Percentiles rank a stretch among this genome's conserved stretches.
These are phyloP conservation scores for Hydropsyche tenuis DNA, from an alignment of 1,140 invertebrate species.

Conservation along the genomic window DNA sequence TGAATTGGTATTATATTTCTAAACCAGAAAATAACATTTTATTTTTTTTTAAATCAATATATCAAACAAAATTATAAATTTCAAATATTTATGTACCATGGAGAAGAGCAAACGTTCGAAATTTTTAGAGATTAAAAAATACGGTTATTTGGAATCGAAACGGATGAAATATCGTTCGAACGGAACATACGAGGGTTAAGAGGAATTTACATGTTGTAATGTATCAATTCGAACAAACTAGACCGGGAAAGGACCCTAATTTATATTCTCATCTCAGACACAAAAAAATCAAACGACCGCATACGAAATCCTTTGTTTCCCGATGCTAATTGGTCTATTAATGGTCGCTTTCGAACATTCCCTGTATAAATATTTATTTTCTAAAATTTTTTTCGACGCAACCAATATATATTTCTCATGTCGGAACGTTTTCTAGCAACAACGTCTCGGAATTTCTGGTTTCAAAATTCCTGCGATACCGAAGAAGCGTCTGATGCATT, in stretches of 20 bases:
- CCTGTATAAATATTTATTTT: not conserved
- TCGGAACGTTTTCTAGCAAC: not conserved
- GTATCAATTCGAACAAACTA: slow-evolving; percentile 29
- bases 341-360: not conserved
- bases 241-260: slow-evolving; percentile 25
- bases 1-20: too few relatives aligned
- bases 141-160: not conserved
- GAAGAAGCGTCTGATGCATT: not conserved
- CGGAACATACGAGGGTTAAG: not conserved
- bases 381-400: not conserved
- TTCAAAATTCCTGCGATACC: not conserved
- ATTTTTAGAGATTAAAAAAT: too few relatives aligned
- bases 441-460: slow-evolving; percentile 1
- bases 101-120: too few relatives aligned
- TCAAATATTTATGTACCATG: too few relatives aligned
- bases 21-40: too few relatives aligned
- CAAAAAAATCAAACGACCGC: not conserved
- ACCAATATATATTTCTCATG: not conserved
- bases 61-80: too few relatives aligned
- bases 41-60: too few relatives aligned
- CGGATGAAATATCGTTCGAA: not conserved
- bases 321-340: slow-evolving; percentile 25
- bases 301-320: slow-evolving; percentile 24
- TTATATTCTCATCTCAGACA: slow-evolving; percentile 21
- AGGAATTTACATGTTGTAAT: slow-evolving; percentile 5